A percentile compares a stretch with the other conserved stretches of the same genome.
Conservation (phyloP, 1,140 invertebrate genomes). For the Drosophila tsacasi region DNA sequence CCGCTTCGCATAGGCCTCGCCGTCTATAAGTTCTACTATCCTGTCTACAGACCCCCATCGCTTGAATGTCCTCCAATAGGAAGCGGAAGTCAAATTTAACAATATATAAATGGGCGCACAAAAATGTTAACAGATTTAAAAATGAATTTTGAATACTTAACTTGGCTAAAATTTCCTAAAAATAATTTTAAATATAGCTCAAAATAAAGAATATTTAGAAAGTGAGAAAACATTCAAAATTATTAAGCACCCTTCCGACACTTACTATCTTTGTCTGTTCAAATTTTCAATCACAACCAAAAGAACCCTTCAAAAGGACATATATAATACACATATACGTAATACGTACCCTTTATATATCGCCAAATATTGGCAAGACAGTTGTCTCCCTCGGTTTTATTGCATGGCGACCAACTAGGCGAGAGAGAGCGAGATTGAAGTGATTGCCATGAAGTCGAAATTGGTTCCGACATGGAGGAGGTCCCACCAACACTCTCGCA, state of each 20-base stretch:
- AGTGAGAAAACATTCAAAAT: not conserved
- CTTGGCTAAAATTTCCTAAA: not conserved
- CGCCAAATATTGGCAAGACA: constrained; percentile 32
- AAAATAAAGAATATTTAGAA: not conserved
- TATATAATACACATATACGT: not conserved
- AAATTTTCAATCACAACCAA: not conserved
- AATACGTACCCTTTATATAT: constrained; percentile 5
- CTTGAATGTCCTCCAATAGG: constrained; percentile 70
- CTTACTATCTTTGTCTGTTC: not conserved
- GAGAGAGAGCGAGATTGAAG: constrained; percentile 34
- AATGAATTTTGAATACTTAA: not conserved
- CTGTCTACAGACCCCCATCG: not conserved
- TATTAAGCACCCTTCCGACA: not conserved
- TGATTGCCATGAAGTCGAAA: constrained; percentile 57
- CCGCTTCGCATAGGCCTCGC: constrained; percentile 39
- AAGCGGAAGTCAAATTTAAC: constrained; percentile 33
- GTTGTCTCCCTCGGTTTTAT: constrained; percentile 33
- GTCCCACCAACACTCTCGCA: not conserved
- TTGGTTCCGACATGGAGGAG: constrained; percentile 5
- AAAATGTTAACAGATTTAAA: not conserved
- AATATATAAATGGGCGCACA: not conserved
- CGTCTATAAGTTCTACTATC: constrained; percentile 4
- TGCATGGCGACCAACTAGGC: constrained; percentile 40
- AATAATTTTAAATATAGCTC: not conserved
- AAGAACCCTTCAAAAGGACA: not conserved